A percentile compares a stretch with the other conserved stretches of the same genome.
These are phyloP conservation scores for Atractosteus spatula DNA, from an alignment of 2,113 vertebrate genomes.

Conservation along the genomic window DNA sequence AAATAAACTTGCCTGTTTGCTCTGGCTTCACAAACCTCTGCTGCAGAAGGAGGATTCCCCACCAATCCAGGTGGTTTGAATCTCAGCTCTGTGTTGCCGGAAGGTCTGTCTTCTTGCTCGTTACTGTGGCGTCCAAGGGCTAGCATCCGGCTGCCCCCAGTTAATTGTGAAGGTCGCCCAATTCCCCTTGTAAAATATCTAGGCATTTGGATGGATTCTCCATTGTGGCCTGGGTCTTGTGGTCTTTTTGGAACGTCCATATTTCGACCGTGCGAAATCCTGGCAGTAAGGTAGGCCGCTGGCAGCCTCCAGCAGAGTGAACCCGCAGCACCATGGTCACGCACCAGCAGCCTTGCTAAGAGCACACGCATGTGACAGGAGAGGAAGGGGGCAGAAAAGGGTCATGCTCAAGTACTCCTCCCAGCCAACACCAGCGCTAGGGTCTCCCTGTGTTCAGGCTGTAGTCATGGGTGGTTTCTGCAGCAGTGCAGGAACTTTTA, in stretches of 20 bases:
- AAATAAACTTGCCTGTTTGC: too few relatives aligned
- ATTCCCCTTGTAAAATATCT: too few relatives aligned
- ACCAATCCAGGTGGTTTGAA: too few relatives aligned
- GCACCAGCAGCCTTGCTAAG: slow-evolving; percentile 21
- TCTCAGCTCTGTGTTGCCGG: too few relatives aligned
- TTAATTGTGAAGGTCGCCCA: not conserved
- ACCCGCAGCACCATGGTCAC: slow-evolving; percentile 5
- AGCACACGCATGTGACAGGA: not conserved
- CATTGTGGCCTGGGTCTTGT: slow-evolving; percentile 46
- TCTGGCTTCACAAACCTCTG: too few relatives aligned
- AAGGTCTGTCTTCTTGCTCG: not conserved
- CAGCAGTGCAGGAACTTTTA: too few relatives aligned
- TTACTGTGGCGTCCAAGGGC: not conserved
- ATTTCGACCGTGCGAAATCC: slow-evolving; percentile 34
- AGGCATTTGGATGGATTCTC: slow-evolving; percentile 55
- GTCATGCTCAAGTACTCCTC: not conserved
- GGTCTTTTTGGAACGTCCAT: slow-evolving; percentile 36
- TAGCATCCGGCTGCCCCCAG: not conserved
- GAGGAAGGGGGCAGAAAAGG: not conserved
- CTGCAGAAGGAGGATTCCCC: too few relatives aligned
- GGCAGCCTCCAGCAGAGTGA: slow-evolving; percentile 9
- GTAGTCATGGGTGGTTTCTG: too few relatives aligned
- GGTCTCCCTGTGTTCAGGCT: too few relatives aligned
- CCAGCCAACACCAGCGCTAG: too few relatives aligned
- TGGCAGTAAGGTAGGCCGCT: slow-evolving; percentile 25